Evolutionary conservation across 2,888 invertebrate genomes (phyloP), one percentile per base, ranked within the genome.

Genomic region (Noctua comes): DNA sequence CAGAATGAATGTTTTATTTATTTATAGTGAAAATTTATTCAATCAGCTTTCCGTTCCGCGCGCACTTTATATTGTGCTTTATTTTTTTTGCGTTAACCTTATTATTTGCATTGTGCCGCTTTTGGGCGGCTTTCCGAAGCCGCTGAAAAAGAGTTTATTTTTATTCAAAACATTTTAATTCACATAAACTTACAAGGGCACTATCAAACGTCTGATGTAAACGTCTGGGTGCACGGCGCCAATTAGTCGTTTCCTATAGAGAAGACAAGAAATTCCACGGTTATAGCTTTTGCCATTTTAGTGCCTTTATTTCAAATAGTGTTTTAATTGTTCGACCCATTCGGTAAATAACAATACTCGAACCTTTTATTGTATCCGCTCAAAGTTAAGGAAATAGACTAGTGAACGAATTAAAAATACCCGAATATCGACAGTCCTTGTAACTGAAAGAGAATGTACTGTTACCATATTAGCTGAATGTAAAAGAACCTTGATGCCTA

Each of bases 11-110:
- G 64, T 75, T 77, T 75, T 79, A 78, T 86, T 86, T 85, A 86
- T 89, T 78, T 82, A 77, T 74, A 77, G 73, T 76, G 70, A 76
- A 77, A 62, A 85, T 85, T 77, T 82, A 86, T 89, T 86, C 80
- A 88, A 88, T 84, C 84, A 78, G 75, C 79, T 72, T 82, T 82
- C 64, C 78, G 70, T 68, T 84, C 51, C n/a, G 43, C 62, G 74
- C 54, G 21, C 62, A 65, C 68, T 74, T 76, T 71, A 64, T 69
- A 54, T 31, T 64, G 72, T 68, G 65, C 31, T 79, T 36, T 64
- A 74, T 73, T 72, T 73, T 71, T 79, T 73, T 79, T 62, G 51
- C 77, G 27, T 78, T 70, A 77, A 70, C 43, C 43, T 70, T 80
- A 78, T 83, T 80, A 77, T 68, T 76, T 83, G 43, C 66, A 46